A percentile compares a stretch with the other conserved stretches of the same genome.
Conservation (phyloP, 2,113 vertebrate species). For the Aegotheles bennettii region DNA sequence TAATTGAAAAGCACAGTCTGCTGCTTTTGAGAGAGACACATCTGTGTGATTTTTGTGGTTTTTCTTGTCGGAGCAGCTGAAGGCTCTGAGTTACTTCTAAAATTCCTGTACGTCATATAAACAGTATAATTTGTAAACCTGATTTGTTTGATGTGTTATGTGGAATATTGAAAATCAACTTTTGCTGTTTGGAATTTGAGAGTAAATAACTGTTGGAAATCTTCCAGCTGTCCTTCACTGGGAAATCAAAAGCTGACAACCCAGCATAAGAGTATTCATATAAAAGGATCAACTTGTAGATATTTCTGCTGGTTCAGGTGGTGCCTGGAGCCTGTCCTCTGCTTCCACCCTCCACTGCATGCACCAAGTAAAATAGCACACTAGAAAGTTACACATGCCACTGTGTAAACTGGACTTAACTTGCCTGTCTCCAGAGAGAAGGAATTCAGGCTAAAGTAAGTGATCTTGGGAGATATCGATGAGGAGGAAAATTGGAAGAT, state of each 20-base stretch:
- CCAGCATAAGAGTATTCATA: not conserved
- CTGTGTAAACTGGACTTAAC: not conserved
- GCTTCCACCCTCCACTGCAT: not conserved
- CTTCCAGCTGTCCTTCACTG: not conserved
- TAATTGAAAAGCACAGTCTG: too few species aligned
- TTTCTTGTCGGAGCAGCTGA: not conserved
- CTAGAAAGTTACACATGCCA: fast-evolving
- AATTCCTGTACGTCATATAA: not conserved
- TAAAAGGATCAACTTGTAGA: not conserved
- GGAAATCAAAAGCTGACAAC: not conserved
- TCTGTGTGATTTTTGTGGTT: not conserved
- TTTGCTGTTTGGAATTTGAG: not conserved
- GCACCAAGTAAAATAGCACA: not conserved
- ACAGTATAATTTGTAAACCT: not conserved
- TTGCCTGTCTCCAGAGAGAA: not conserved
- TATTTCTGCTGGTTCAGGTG: not conserved
- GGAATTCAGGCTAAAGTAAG: not conserved
- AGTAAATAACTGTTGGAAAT: not conserved
- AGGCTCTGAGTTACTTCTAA: not conserved
- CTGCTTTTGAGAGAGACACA: not conserved
- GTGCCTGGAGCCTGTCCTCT: not conserved
- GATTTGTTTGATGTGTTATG: not conserved
- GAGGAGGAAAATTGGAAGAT: not conserved
- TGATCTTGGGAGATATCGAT: not conserved
- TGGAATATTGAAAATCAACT: not conserved